These are phyloP conservation scores for Xerus rutilus DNA, from an alignment of 2,797 vertebrate genomes.

Conservation along the genomic window DNA sequence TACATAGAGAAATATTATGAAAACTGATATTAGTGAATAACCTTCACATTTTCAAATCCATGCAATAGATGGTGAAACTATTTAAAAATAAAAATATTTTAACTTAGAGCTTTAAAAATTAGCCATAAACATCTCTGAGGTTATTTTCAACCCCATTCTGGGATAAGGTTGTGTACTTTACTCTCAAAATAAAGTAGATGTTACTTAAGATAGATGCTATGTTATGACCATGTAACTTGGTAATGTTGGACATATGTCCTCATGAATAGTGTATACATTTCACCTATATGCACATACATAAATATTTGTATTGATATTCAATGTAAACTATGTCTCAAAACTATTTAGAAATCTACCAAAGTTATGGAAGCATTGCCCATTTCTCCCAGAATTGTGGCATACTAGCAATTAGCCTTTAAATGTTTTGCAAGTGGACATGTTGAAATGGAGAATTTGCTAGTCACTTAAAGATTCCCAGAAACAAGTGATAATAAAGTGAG, in stretches of 20 bases:
- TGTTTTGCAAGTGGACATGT: not conserved
- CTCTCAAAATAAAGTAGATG: not conserved
- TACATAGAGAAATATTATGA: not conserved
- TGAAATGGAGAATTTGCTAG: constrained; percentile 7
- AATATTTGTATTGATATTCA: not conserved
- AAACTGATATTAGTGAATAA: not conserved
- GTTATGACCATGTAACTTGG: not conserved
- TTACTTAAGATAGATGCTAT: not conserved
- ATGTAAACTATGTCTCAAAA: not conserved
- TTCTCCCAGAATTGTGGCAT: not conserved
- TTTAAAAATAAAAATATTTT: not conserved
- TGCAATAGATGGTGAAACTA: not conserved
- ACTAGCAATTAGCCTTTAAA: not conserved
- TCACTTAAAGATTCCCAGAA: not conserved
- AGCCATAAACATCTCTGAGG: not conserved
- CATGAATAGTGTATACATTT: not conserved
- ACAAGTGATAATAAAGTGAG: not conserved
- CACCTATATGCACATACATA: not conserved
- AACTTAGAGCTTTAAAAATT: not conserved
- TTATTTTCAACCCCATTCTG: not conserved
- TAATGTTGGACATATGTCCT: not conserved
- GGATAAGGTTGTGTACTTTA: not conserved
- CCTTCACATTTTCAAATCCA: not conserved
- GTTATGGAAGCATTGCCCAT: not conserved
- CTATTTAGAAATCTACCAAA: not conserved